A percentile compares a stretch with the other conserved stretches of the same genome.
phyloP scores from a whole-genome alignment of 2,113 vertebrate species.

The Nothoprocta perdicaria region DNA sequence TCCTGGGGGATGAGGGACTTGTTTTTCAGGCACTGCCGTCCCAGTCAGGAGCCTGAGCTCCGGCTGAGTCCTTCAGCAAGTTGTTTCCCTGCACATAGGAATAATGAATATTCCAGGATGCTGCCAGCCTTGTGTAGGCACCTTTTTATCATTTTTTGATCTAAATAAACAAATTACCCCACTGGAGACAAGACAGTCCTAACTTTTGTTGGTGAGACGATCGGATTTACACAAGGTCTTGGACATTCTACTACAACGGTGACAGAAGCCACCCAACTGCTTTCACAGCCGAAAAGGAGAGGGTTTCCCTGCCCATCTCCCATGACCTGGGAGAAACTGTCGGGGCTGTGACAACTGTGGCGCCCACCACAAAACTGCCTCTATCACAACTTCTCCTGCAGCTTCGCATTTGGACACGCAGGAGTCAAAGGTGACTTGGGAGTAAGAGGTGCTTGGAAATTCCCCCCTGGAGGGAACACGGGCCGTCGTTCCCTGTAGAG shows the following conservation, averaged over 20 bases:
- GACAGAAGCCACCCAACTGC: background rate
- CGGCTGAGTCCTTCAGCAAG: background rate
- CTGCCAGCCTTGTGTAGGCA: constrained; percentile 26
- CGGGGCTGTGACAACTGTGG: background rate
- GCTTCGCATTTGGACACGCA: background rate
- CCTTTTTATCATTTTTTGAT: constrained; percentile 41
- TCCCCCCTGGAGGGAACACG: constrained; percentile 26
- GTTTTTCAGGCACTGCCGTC: constrained; percentile 43
- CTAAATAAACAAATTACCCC: constrained; percentile 22
- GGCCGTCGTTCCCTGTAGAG: background rate
- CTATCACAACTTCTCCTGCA: background rate
- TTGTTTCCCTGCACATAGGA: background rate
- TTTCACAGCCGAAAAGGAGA: background rate
- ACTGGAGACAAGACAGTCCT: background rate
- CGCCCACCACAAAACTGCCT: background rate
- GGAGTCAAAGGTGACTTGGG: background rate
- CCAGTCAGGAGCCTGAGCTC: background rate
- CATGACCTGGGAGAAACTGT: background rate
- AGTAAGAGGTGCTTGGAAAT: background rate
- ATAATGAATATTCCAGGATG: constrained; percentile 21
- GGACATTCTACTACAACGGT: background rate
- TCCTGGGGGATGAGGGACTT: background rate
- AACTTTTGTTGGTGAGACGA: background rate
- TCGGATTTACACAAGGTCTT: background rate
- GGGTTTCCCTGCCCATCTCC: background rate